Percentiles rank a stretch among this genome's conserved stretches.
Evolutionary conservation across 2,888 invertebrate species (phyloP).

Genomic region (Antheraea yamamai): DNA sequence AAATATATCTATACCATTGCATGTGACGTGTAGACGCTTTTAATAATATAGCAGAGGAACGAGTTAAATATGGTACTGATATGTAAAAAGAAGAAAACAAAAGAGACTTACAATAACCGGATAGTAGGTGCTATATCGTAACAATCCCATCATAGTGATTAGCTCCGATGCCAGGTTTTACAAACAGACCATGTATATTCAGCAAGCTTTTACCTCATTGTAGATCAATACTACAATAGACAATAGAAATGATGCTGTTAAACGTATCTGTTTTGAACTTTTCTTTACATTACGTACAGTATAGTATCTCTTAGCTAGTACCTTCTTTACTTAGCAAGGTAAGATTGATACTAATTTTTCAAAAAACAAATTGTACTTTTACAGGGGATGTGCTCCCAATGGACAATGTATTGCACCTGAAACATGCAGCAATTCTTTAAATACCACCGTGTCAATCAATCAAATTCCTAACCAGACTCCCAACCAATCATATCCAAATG

Average conservation of each 20-base stretch:
- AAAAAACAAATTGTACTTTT: slow-evolving; percentile 25
- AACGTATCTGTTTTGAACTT: neutral
- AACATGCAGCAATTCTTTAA: slow-evolving; percentile 46
- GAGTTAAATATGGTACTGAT: neutral
- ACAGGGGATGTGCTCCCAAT: slow-evolving; percentile 74
- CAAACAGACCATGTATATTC: neutral
- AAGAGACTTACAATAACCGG: neutral
- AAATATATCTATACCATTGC: neutral
- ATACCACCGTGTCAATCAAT: slow-evolving; percentile 15
- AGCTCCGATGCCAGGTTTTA: neutral
- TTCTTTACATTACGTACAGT: neutral
- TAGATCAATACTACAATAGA: neutral
- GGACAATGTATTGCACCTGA: slow-evolving; percentile 60
- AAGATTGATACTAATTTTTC: neutral
- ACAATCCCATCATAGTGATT: neutral
- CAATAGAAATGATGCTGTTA: neutral
- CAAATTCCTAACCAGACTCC: slow-evolving; percentile 24
- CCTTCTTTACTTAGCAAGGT: neutral
- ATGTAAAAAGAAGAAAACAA: neutral
- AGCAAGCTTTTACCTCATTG: neutral
- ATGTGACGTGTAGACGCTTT: too few relatives aligned
- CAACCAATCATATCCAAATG: slow-evolving; percentile 23
- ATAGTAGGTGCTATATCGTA: neutral
- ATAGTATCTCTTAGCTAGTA: neutral
- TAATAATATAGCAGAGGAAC: too few relatives aligned